A percentile compares a stretch with the other conserved stretches of the same genome.
These are phyloP conservation scores for Gallinago nigripennis DNA, from an alignment of 2,797 vertebrate species.

Conservation along the genomic window DNA sequence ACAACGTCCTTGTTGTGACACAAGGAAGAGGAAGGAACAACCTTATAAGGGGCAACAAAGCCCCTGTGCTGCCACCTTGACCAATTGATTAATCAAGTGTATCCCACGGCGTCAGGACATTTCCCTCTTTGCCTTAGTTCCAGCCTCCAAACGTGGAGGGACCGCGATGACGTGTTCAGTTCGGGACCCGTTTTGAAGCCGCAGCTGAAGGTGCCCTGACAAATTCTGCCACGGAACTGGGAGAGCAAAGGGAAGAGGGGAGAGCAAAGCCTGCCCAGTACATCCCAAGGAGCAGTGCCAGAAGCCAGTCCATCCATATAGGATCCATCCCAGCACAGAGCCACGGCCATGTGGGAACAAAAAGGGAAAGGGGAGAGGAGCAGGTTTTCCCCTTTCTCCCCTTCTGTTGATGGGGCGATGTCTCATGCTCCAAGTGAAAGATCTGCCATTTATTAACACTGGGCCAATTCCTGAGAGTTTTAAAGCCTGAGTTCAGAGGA, in stretches of 20 bases:
- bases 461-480: background rate
- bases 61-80: background rate
- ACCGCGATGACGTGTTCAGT: background rate
- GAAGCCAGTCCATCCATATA: background rate
- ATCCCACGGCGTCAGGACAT: background rate
- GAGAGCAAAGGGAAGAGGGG: background rate
- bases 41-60: background rate
- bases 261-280: background rate
- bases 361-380: background rate
- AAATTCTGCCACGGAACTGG: fast-evolving
- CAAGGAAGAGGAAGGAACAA: background rate
- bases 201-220: fast-evolving
- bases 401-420: background rate
- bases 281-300: background rate
- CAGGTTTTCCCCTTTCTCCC: background rate
- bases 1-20: background rate
- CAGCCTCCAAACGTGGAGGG: background rate
- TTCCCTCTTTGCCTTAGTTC: background rate
- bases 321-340: background rate
- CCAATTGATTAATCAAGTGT: background rate
- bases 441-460: background rate
- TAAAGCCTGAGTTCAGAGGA: background rate
- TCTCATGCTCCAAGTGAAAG: background rate
- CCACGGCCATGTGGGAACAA: background rate
- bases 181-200: background rate